phyloP scores from a whole-genome alignment of 1,140 invertebrate genomes.

The Drosophila oshimai region DNA sequence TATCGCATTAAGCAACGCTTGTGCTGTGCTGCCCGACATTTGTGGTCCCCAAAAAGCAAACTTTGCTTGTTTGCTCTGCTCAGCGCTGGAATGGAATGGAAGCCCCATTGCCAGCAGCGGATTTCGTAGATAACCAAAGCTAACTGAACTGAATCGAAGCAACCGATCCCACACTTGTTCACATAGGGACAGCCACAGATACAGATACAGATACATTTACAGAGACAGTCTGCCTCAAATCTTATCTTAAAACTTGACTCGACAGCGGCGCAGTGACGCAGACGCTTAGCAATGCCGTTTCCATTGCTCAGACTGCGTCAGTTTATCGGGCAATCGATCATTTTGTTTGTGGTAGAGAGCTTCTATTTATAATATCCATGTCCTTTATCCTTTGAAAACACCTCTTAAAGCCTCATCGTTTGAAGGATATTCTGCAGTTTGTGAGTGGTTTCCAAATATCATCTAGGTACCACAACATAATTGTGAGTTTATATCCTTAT shows the following conservation, averaged over 20 bases:
- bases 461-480: no score
- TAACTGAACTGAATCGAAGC: conserved; percentile 6
- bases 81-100: conserved; percentile 47
- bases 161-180: conserved; percentile 20
- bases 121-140: conserved; percentile 68
- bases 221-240: conserved; percentile 56
- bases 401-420: no score
- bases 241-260: conserved; percentile 80
- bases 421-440: no score
- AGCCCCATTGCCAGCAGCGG: conserved; percentile 58
- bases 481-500: no score
- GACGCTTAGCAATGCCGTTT: conserved; percentile 35
- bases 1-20: conserved; percentile 65
- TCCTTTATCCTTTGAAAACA: no score
- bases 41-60: conserved; percentile 36
- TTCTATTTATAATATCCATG: no score
- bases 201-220: conserved; percentile 7
- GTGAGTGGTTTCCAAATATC: no score
- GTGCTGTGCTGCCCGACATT: conserved; percentile 22
- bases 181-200: conserved; percentile 1
- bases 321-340: conserved; percentile 19
- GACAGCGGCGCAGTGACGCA: conserved; percentile 53
- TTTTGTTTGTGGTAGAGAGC: neutral
- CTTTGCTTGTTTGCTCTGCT: conserved; percentile 68
- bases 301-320: conserved; percentile 12